phyloP scores from a whole-genome alignment of 1,140 invertebrate genomes.

The Plectrocnemia conspersa region DNA sequence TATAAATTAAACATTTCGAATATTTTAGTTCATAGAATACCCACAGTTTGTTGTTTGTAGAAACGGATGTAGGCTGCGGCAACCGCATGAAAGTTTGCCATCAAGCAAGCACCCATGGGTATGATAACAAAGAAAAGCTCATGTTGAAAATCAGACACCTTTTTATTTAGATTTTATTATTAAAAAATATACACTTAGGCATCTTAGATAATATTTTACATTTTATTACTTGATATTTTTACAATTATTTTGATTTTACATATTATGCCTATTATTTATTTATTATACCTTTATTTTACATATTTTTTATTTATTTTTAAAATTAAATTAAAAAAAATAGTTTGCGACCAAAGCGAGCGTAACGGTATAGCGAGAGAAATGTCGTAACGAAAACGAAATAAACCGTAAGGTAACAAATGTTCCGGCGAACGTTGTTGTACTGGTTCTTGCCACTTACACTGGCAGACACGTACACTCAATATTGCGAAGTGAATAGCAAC shows the following conservation, averaged over 20 bases:
- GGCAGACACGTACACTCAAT: not conserved
- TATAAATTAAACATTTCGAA: too few species aligned
- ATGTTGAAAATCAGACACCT: not conserved
- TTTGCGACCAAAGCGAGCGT: slow-evolving; percentile 4
- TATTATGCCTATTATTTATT: too few species aligned
- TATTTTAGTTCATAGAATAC: too few species aligned
- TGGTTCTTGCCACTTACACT: slow-evolving; percentile 7
- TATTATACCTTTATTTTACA: too few species aligned
- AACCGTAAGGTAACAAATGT: slow-evolving; percentile 26
- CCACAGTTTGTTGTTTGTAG: not conserved
- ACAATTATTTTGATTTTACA: too few species aligned
- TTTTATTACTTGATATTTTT: too few species aligned
- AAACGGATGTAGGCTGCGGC: slow-evolving; percentile 5
- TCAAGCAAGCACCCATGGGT: not conserved
- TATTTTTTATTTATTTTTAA: too few species aligned
- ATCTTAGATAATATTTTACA: too few species aligned
- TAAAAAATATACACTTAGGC: too few species aligned
- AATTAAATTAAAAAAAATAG: too few species aligned
- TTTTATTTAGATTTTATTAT: not conserved
- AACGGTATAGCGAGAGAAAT: slow-evolving; percentile 34
- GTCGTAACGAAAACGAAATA: slow-evolving; percentile 36
- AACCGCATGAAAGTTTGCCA: slow-evolving; percentile 7
- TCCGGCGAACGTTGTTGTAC: slow-evolving; percentile 2
- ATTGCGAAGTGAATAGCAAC: not conserved
- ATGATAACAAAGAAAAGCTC: not conserved